A percentile compares a stretch with the other conserved stretches of the same genome.
phyloP scores from a whole-genome alignment of 2,113 vertebrate genomes.

The Tragelaphus scriptus region DNA sequence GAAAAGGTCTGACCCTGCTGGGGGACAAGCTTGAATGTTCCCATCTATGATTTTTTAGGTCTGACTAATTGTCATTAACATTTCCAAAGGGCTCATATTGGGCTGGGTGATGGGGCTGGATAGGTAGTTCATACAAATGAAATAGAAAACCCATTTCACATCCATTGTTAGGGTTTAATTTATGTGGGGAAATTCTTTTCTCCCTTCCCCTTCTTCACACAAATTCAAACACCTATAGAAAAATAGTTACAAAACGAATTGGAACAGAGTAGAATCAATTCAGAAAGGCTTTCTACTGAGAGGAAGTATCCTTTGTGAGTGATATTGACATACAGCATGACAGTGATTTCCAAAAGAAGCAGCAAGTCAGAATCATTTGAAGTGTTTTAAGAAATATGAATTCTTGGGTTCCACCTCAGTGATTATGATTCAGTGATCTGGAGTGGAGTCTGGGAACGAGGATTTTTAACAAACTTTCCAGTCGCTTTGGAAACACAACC shows the following conservation, averaged over 20 bases:
- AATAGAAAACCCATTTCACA: background rate
- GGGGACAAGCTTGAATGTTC: background rate
- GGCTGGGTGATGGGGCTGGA: background rate
- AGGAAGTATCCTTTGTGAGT: background rate
- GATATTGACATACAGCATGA: background rate
- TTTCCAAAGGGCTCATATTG: background rate
- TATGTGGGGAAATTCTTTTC: background rate
- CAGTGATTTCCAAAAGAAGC: slow-evolving; percentile 1
- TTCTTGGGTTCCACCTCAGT: background rate
- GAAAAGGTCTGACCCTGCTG: background rate
- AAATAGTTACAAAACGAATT: background rate
- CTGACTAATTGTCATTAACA: background rate
- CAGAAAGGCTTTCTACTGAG: background rate
- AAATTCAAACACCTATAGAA: background rate
- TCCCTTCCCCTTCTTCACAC: background rate
- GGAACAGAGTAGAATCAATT: background rate
- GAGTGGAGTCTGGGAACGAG: background rate
- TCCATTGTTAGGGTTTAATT: background rate
- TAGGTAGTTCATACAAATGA: background rate
- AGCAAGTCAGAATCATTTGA: background rate
- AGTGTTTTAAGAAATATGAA: background rate
- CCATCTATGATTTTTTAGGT: background rate
- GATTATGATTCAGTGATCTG: background rate
- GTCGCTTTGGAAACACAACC: background rate
- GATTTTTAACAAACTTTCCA: background rate